phyloP scores from a whole-genome alignment of 2,797 vertebrate species.

The Acestrorhynchus altus region DNA sequence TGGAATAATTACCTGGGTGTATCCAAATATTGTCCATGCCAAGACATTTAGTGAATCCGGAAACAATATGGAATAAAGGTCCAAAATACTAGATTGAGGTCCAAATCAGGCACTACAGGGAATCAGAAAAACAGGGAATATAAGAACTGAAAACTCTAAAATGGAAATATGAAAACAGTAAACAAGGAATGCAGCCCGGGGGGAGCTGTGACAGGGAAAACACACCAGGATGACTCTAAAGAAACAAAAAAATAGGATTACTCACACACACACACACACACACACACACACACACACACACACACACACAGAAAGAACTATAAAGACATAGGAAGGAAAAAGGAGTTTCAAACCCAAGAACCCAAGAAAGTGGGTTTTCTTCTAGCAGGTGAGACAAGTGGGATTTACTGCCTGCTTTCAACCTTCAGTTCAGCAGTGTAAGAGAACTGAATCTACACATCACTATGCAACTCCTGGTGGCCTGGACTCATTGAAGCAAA shows the following conservation, averaged over 20 bases:
- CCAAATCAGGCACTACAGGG: not conserved
- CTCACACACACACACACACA: not conserved
- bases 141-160: not conserved
- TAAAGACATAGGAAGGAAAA: not conserved
- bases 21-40: too few relatives aligned
- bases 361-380: not conserved
- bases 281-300: not conserved
- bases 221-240: not conserved
- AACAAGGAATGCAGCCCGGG: not conserved
- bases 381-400: not conserved
- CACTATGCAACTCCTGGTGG: not conserved
- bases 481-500: not conserved
- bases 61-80: too few relatives aligned
- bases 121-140: not conserved
- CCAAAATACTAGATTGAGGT: too few relatives aligned
- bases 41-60: too few relatives aligned
- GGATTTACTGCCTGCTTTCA: constrained; percentile 5
- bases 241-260: not conserved
- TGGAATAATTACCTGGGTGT: too few relatives aligned
- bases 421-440: not conserved
- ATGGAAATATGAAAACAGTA: not conserved
- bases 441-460: not conserved
- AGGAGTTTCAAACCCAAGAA: not conserved
- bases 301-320: too few relatives aligned
- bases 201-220: not conserved